Conservation (phyloP, 2,888 invertebrate genomes). For the Microctonus aethiopoides region DNA sequence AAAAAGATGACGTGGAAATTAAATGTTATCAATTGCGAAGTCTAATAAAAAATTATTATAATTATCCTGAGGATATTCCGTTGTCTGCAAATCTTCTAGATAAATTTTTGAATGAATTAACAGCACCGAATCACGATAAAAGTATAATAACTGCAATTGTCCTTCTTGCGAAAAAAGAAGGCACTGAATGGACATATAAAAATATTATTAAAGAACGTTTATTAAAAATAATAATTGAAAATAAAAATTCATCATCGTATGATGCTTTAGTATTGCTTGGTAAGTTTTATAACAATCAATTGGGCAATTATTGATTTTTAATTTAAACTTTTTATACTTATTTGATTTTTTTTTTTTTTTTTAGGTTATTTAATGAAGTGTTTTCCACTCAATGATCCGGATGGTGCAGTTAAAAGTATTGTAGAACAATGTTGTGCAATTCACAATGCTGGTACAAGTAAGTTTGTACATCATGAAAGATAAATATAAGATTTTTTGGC, state of each 20-base stretch:
- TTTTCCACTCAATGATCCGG: slow-evolving; percentile 47
- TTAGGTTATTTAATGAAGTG: slow-evolving; percentile 55
- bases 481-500: too few species aligned
- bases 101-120: slow-evolving; percentile 59
- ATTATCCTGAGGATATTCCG: slow-evolving; percentile 60
- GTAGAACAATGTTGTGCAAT: slow-evolving; percentile 54
- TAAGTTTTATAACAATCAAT: slow-evolving; percentile 30
- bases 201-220: slow-evolving; percentile 57
- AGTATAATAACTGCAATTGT: slow-evolving; percentile 57
- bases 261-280: slow-evolving; percentile 56
- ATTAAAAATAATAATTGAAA: slow-evolving; percentile 52
- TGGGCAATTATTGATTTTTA: background rate
- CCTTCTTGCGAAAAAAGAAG: slow-evolving; percentile 64
- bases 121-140: slow-evolving; percentile 47
- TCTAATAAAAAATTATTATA: slow-evolving; percentile 62
- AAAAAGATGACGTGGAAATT: background rate
- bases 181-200: slow-evolving; percentile 62
- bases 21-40: slow-evolving; percentile 50
- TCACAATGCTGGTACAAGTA: slow-evolving; percentile 52
- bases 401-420: slow-evolving; percentile 44
- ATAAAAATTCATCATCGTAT: slow-evolving; percentile 47
- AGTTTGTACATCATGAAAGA: slow-evolving; percentile 7
- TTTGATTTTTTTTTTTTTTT: slow-evolving; percentile 32
- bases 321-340: slow-evolving; percentile 9
- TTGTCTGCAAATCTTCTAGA: slow-evolving; percentile 52